Conservation (phyloP, 2,888 invertebrate genomes). For the Trilocha varians region DNA sequence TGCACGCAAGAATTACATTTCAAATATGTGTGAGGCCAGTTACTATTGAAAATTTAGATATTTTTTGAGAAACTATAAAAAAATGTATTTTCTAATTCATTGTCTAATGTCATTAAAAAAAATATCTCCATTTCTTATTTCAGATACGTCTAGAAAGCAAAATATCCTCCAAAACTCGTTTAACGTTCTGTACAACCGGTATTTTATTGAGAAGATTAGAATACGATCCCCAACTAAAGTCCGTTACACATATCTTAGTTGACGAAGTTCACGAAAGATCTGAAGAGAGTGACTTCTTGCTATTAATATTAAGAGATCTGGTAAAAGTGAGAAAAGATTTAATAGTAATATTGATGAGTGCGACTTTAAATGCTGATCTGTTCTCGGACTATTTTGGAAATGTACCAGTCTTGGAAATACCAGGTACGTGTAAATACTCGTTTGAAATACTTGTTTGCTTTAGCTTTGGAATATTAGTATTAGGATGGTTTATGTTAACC, state of each 20-base stretch:
- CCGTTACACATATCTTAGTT: constrained; percentile 87
- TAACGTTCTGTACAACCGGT: constrained; percentile 95
- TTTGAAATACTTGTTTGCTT: no score
- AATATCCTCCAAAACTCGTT: constrained; percentile 82
- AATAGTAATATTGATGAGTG: constrained; percentile 93
- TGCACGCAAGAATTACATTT: no score
- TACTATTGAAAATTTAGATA: no score
- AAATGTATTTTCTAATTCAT: no score
- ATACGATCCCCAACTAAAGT: constrained; percentile 81
- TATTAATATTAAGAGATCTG: constrained; percentile 86
- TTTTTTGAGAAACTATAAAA: no score
- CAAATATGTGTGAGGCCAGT: no score
- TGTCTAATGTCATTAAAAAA: no score
- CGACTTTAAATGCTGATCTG: constrained; percentile 88
- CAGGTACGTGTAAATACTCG: constrained; percentile 60
- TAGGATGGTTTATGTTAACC: no score
- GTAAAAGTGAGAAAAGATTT: constrained; percentile 81
- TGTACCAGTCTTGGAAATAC: constrained; percentile 85
- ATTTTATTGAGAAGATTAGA: constrained; percentile 88
- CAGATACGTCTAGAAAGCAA: constrained; percentile 87
- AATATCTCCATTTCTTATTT: constrained; percentile 51
- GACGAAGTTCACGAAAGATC: constrained; percentile 96
- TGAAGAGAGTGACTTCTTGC: constrained; percentile 91
- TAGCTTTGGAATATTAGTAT: no score
- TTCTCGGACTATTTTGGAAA: constrained; percentile 89